Conservation (phyloP, 2,888 invertebrate genomes). For the Coecobrya sp. region DNA sequence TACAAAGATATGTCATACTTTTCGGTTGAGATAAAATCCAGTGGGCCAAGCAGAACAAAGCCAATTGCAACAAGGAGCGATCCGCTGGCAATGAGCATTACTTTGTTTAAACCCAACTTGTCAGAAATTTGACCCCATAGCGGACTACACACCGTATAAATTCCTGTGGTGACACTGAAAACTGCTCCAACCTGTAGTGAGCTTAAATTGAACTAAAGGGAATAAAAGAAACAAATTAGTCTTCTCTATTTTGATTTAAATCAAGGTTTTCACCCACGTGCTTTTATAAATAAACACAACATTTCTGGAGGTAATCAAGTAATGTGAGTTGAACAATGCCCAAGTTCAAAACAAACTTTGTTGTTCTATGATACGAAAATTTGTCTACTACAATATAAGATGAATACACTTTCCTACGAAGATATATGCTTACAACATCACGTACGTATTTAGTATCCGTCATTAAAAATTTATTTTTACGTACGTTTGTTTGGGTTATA, state of each 20-base stretch:
- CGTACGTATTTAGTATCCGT: no score
- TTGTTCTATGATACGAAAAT: no score
- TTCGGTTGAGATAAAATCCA: slow-evolving; percentile 80
- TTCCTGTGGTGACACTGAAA: slow-evolving; percentile 78
- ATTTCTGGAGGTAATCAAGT: no score
- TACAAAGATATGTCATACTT: slow-evolving; percentile 58
- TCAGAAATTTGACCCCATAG: slow-evolving; percentile 83
- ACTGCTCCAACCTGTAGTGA: slow-evolving; percentile 72
- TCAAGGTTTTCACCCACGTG: background rate
- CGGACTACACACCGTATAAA: slow-evolving; percentile 82
- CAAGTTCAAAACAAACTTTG: no score
- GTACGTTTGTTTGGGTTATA: background rate
- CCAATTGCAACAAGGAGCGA: slow-evolving; percentile 74
- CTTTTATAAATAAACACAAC: no score
- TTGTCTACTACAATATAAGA: no score
- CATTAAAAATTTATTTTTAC: no score
- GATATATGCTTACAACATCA: no score
- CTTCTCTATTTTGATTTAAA: background rate
- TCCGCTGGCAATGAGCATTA: slow-evolving; percentile 73
- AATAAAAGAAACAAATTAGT: background rate
- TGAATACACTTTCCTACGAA: no score
- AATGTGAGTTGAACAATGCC: no score
- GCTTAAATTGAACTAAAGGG: slow-evolving; percentile 75
- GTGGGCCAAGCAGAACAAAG: slow-evolving; percentile 79
- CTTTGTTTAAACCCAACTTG: slow-evolving; percentile 61